phyloP scores from a whole-genome alignment of 2,888 invertebrate species.

The Tethea ocularis region DNA sequence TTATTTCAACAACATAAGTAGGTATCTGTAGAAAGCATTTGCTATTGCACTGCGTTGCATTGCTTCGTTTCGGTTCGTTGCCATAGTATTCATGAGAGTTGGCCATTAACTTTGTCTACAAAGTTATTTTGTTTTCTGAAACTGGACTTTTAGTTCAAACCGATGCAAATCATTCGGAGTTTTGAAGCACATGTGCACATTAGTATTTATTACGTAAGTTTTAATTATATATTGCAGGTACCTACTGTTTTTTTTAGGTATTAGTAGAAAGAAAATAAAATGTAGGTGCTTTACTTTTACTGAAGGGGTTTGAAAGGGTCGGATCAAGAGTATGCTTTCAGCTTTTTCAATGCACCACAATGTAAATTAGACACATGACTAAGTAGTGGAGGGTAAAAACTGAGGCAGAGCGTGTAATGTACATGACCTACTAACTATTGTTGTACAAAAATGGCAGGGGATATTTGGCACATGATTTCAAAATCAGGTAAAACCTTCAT shows the following conservation, averaged over 20 bases:
- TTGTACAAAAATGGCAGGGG: background rate
- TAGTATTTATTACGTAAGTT: too few species aligned
- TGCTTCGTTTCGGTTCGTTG: background rate
- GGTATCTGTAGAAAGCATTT: background rate
- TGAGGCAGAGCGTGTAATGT: background rate
- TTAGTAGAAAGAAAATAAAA: background rate
- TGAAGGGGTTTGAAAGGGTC: background rate
- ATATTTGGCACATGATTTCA: background rate
- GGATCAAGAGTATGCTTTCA: background rate
- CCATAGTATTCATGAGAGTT: background rate
- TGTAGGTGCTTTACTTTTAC: background rate
- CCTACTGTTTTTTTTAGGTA: too few species aligned
- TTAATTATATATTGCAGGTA: too few species aligned
- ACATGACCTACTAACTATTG: background rate
- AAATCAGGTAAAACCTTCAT: background rate
- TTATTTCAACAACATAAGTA: background rate
- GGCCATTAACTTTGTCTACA: background rate
- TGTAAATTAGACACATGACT: background rate
- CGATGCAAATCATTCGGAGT: too few species aligned
- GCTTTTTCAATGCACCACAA: background rate
- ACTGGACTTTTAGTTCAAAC: background rate
- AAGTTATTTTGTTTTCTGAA: background rate
- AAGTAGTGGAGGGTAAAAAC: background rate
- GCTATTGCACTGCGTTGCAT: background rate
- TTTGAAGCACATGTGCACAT: too few species aligned